Percentiles rank a stretch among this genome's conserved stretches.
These are phyloP conservation scores for Cepaea nemoralis DNA, from an alignment of 1,140 invertebrate species.

Conservation along the genomic window DNA sequence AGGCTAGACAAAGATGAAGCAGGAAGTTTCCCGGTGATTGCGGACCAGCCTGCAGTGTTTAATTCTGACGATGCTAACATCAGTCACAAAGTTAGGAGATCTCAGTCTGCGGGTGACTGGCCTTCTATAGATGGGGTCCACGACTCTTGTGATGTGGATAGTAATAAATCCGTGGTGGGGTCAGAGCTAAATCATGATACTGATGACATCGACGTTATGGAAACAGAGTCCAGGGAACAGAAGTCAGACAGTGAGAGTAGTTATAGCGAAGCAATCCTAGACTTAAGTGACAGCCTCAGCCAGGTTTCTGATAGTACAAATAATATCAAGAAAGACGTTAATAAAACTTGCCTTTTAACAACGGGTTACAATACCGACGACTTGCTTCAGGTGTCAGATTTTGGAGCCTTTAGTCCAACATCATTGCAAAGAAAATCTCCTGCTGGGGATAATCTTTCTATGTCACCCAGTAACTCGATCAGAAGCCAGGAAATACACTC, in stretches of 20 bases:
- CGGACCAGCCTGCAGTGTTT: neutral
- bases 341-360: neutral
- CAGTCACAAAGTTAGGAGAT: neutral
- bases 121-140: neutral
- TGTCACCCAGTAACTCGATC: neutral
- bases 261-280: constrained; percentile 27
- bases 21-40: neutral
- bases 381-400: constrained; percentile 34
- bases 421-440: neutral
- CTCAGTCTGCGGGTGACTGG: neutral
- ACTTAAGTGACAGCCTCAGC: constrained; percentile 11
- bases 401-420: constrained; percentile 18
- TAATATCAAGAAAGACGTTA: neutral
- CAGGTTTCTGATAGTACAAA: neutral
- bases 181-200: neutral
- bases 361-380: neutral
- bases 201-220: neutral
- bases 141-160: neutral
- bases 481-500: neutral
- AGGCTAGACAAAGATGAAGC: neutral
- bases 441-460: neutral
- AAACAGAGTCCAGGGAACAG: neutral
- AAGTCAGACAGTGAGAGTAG: constrained; percentile 17
- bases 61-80: neutral
- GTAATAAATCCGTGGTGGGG: constrained; percentile 17